phyloP scores from a whole-genome alignment of 2,113 vertebrate species.

The Danionella cerebrum region DNA sequence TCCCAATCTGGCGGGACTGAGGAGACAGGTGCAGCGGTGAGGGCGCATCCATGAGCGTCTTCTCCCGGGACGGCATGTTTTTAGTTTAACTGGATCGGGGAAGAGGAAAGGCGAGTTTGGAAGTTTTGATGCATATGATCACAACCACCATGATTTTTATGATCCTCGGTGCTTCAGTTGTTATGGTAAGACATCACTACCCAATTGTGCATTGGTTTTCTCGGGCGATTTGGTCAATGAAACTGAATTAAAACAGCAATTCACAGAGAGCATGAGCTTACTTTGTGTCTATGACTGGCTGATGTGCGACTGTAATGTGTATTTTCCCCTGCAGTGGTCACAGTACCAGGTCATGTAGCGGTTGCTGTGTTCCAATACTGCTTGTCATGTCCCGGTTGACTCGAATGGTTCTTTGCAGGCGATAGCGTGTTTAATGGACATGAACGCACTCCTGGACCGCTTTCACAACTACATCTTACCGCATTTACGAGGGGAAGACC shows the following conservation, averaged over 20 bases:
- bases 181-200: slow-evolving; percentile 85
- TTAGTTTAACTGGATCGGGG: slow-evolving; percentile 52
- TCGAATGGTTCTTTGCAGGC: slow-evolving; percentile 90
- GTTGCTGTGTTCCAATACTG: slow-evolving; percentile 60
- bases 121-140: slow-evolving; percentile 91
- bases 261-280: not conserved
- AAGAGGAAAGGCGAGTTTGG: slow-evolving; percentile 60
- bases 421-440: slow-evolving; percentile 99
- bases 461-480: slow-evolving; percentile 99
- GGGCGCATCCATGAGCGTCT: slow-evolving; percentile 67
- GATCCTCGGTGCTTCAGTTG: slow-evolving; percentile 95
- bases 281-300: slow-evolving; percentile 29
- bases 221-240: not conserved
- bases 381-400: slow-evolving; percentile 80
- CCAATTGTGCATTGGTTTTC: slow-evolving; percentile 26
- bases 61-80: slow-evolving; percentile 57
- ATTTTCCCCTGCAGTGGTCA: slow-evolving; percentile 25
- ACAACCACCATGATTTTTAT: slow-evolving; percentile 99
- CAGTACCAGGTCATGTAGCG: slow-evolving; percentile 45
- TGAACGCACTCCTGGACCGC: slow-evolving; percentile 98
- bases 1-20: slow-evolving; percentile 43
- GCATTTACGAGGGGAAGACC: slow-evolving; percentile 95
- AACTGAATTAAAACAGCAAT: slow-evolving; percentile 16
- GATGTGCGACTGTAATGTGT: slow-evolving; percentile 38
- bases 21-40: slow-evolving; percentile 53